phyloP scores from a whole-genome alignment of 2,113 vertebrate genomes.

The Oreotrochilus melanogaster region DNA sequence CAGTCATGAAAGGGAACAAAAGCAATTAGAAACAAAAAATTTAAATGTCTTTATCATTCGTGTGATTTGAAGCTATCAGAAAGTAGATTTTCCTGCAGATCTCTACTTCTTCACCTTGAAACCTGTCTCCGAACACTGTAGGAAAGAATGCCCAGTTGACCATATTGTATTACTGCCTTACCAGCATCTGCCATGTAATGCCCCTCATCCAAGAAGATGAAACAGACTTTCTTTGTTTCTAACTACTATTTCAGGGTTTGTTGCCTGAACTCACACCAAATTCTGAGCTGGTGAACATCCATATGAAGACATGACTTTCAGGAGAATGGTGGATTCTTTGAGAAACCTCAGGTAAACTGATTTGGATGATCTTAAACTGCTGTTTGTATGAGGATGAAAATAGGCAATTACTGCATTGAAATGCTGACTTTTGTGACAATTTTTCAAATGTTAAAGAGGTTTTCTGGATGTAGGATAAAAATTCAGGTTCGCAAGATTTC shows the following conservation, averaged over 20 bases:
- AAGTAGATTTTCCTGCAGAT: not conserved
- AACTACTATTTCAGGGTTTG: not conserved
- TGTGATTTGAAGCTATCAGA: not conserved
- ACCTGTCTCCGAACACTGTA: not conserved
- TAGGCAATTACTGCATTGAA: not conserved
- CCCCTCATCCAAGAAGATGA: not conserved
- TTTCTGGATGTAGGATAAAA: not conserved
- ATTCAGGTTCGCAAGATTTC: not conserved
- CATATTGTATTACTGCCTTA: not conserved
- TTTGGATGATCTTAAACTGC: not conserved
- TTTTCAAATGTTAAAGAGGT: not conserved
- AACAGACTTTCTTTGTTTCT: not conserved
- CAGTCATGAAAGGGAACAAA: not conserved
- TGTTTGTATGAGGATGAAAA: not conserved
- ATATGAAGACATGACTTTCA: not conserved
- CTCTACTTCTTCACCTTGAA: not conserved
- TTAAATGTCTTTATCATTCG: not conserved
- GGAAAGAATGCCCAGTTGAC: not conserved
- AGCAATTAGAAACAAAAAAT: not conserved
- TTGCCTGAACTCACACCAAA: not conserved
- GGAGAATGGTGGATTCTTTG: not conserved
- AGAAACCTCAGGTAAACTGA: not conserved
- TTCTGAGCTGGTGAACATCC: not conserved
- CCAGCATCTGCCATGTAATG: rapidly evolving
- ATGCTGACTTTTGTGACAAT: not conserved